Evolutionary conservation across 1,140 invertebrate genomes (phyloP), one percentile per base, ranked within the genome.

Genomic region (Drosophila neocordata): DNA sequence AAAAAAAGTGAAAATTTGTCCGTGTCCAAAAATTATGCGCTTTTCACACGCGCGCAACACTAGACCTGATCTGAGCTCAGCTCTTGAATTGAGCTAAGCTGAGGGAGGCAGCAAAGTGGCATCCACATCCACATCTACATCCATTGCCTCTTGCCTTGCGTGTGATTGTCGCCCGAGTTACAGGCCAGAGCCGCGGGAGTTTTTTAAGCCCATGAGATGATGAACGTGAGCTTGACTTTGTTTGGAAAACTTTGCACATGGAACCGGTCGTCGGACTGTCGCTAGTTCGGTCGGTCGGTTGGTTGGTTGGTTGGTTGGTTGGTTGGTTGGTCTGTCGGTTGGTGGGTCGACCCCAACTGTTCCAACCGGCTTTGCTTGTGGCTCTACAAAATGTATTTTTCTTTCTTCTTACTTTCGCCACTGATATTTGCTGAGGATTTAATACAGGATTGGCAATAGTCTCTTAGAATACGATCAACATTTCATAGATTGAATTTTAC

Each of bases 1-100:
- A 58, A 66, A 79, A 79, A 89, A 89, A 89, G 87, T 89, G 87
- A 89, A 89, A 89, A 89, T 89, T 90, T 89, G 87, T 90, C 78
- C 82, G 87, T 77, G 87, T 85, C 81, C 81, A 82, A 89, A 89
- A 89, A 89, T 89, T 89, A 89, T 89, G 87, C 81, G 87, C 87
- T 90, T 89, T 89, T 89, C 87, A 89, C 87, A 89, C 87, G 87
- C 51, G 78, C 83, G 41, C 41, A 48, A 18, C 15, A 48, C 41
- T 15, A 68, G 35, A 58, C 69, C 69, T 68, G 55, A 48, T 24
- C 51, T 55, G 18, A 44, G 13, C 11, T 12, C 44, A 34, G 41
- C 15, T 22, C 41, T 13, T 12, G 1, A 48, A 20, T 13, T 15
- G 24, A 44, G 13, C 41, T 13, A 44, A 44, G 15, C 15, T 18